These are phyloP conservation scores for Petrocephalus zakoni DNA, from an alignment of 2,113 vertebrate species.

Conservation along the genomic window DNA sequence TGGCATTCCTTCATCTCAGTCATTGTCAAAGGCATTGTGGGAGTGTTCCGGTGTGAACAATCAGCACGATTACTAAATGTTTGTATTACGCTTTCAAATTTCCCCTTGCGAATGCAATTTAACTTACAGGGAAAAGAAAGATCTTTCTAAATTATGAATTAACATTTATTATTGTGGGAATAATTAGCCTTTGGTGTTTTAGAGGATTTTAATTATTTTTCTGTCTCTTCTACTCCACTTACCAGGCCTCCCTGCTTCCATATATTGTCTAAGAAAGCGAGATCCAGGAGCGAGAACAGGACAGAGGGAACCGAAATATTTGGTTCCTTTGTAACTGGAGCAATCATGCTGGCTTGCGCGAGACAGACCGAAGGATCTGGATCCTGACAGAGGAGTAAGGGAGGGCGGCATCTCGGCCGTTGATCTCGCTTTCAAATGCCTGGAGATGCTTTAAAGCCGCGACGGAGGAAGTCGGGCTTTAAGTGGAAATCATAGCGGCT, in stretches of 20 bases:
- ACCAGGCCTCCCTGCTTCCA: neutral
- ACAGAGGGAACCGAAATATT: conserved; percentile 16
- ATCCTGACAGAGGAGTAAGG: neutral
- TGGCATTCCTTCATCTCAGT: neutral
- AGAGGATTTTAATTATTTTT: conserved; percentile 14
- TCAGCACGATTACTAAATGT: neutral
- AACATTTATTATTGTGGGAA: conserved; percentile 15
- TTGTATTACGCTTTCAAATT: conserved; percentile 3
- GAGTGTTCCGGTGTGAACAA: neutral
- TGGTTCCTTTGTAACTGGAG: conserved; percentile 3
- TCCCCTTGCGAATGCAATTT: conserved; percentile 15
- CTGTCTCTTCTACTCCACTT: neutral
- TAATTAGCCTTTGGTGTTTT: conserved; percentile 24
- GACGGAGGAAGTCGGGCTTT: conserved; percentile 19
- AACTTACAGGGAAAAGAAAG: neutral
- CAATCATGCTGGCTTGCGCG: neutral
- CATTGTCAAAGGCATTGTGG: neutral
- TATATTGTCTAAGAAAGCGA: conserved; percentile 9
- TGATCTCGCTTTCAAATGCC: conserved; percentile 13
- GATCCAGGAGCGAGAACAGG: neutral
- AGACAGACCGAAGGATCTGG: conserved; percentile 8
- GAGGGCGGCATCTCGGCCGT: neutral
- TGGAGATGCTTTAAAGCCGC: neutral
- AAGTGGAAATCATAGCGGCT: conserved; percentile 23
- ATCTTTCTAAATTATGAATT: conserved; percentile 18